These are phyloP conservation scores for Saimiri boliviensis DNA, from an alignment of 2,113 vertebrate species.

Conservation along the genomic window DNA sequence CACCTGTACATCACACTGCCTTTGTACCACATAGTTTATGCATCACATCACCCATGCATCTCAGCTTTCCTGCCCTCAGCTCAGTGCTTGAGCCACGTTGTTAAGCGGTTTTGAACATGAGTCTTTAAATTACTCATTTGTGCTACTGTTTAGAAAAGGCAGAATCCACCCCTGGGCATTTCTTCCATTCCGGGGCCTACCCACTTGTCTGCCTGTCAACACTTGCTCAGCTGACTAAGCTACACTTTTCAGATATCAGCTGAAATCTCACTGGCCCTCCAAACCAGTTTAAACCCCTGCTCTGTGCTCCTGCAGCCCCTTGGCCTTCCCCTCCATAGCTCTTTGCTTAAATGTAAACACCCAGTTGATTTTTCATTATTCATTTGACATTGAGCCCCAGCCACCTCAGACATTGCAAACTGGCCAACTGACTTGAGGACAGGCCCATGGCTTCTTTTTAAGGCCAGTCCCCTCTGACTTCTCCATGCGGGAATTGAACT, in stretches of 20 bases:
- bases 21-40: too few relatives aligned
- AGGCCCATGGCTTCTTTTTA: neutral
- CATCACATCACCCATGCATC: neutral
- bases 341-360: neutral
- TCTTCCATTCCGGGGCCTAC: too few relatives aligned
- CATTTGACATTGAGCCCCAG: neutral
- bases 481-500: rapidly evolving
- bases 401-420: neutral
- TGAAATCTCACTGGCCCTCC: neutral
- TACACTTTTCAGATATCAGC: neutral
- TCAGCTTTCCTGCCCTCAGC: too few relatives aligned
- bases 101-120: neutral
- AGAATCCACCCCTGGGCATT: neutral
- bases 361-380: neutral
- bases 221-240: neutral
- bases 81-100: too few relatives aligned
- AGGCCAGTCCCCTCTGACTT: neutral
- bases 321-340: neutral
- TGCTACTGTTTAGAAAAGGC: neutral
- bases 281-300: neutral
- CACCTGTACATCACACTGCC: neutral
- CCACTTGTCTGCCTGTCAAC: neutral
- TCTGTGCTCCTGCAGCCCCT: rapidly evolving
- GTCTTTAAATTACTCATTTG: neutral
- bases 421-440: neutral